These are phyloP conservation scores for Archocentrus centrarchus DNA, from an alignment of 2,113 vertebrate species.

Conservation along the genomic window DNA sequence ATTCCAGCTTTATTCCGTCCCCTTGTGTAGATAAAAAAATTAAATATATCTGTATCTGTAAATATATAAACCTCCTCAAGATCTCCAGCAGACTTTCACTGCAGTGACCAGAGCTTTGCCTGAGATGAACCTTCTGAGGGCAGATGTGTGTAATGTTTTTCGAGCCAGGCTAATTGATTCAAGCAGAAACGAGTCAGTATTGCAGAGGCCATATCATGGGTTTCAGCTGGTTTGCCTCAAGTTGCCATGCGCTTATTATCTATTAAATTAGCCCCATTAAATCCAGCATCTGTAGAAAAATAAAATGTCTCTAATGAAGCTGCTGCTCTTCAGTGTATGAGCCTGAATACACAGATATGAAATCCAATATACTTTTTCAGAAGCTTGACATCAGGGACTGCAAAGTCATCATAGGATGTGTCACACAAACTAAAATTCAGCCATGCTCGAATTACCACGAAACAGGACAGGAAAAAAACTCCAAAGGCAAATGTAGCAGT, in stretches of 20 bases:
- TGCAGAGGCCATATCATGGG: background rate
- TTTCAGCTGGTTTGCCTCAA: conserved; percentile 22
- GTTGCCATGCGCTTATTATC: conserved; percentile 5
- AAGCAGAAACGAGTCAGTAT: conserved; percentile 20
- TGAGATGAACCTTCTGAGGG: background rate
- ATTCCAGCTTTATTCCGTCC: background rate
- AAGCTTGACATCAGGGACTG: background rate
- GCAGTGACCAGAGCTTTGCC: background rate
- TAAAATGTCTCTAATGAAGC: background rate
- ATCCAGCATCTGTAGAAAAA: conserved; percentile 13
- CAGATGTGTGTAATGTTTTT: background rate
- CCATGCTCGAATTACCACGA: background rate
- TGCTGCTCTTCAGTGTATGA: background rate
- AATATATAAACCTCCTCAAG: background rate
- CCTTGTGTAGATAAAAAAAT: background rate
- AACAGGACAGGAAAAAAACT: background rate
- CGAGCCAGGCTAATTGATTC: conserved; percentile 13
- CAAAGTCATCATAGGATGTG: background rate
- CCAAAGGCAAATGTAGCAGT: background rate
- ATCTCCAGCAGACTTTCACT: background rate
- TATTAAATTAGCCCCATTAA: background rate
- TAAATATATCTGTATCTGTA: background rate
- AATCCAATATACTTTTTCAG: background rate
- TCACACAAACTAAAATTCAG: background rate
- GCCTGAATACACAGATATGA: background rate